phyloP scores from a whole-genome alignment of 2,113 vertebrate species.

The Pseudopipra pipra region DNA sequence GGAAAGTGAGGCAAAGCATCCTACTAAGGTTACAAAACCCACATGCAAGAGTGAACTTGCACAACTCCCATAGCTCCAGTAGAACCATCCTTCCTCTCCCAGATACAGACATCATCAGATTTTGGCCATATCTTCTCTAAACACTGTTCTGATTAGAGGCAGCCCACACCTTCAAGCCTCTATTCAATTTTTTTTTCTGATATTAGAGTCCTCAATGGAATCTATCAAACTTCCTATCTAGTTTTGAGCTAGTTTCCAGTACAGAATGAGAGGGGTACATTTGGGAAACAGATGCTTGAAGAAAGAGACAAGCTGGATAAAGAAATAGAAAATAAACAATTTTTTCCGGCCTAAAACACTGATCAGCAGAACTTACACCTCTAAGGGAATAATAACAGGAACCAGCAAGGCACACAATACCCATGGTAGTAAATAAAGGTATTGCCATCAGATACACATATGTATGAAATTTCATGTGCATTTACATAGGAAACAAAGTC shows the following conservation, averaged over 20 bases:
- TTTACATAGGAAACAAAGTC: background rate
- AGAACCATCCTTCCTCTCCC: background rate
- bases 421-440: background rate
- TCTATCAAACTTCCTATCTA: background rate
- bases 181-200: background rate
- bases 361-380: background rate
- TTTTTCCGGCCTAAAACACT: background rate
- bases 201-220: background rate
- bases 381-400: background rate
- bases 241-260: background rate
- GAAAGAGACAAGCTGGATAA: background rate
- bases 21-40: background rate
- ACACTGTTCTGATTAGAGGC: background rate
- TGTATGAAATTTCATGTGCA: background rate
- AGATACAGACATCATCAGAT: background rate
- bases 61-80: background rate
- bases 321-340: background rate
- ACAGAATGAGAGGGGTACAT: background rate
- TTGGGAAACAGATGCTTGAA: conserved; percentile 1
- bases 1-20: background rate
- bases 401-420: background rate
- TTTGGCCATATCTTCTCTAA: background rate
- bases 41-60: background rate
- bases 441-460: background rate
- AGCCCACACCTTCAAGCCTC: background rate